These are phyloP conservation scores for Poecile montanus DNA, from an alignment of 2,797 vertebrate species.

Conservation along the genomic window DNA sequence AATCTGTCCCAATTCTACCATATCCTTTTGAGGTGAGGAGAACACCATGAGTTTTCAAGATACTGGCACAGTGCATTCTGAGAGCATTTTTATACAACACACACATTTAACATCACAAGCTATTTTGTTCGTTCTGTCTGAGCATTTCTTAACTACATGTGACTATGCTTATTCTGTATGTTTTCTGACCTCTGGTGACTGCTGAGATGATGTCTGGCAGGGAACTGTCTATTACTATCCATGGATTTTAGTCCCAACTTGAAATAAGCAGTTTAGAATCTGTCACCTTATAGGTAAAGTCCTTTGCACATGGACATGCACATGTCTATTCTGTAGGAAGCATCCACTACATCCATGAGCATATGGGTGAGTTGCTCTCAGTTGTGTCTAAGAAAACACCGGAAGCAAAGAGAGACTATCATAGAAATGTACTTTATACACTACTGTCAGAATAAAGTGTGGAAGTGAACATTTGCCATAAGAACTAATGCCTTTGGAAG, in stretches of 20 bases:
- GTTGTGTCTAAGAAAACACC: neutral
- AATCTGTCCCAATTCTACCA: neutral
- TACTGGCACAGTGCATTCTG: neutral
- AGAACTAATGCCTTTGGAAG: conserved; percentile 14
- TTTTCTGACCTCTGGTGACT: neutral
- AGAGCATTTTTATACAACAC: neutral
- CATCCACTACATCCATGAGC: neutral
- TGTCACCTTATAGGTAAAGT: neutral
- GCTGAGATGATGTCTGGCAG: neutral
- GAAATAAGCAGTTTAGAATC: neutral
- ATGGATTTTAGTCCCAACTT: neutral
- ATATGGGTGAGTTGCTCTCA: neutral
- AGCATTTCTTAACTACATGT: neutral
- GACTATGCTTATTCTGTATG: neutral
- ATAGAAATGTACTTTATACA: neutral
- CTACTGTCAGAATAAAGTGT: conserved; percentile 18
- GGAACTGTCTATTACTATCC: neutral
- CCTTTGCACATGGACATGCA: neutral
- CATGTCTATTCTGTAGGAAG: neutral
- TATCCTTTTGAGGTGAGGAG: neutral
- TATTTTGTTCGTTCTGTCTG: neutral
- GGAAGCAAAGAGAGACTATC: neutral
- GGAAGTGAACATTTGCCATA: neutral
- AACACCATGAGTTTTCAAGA: neutral
- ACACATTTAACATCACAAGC: rapidly evolving